Conservation (phyloP, 2,113 vertebrate genomes). For the Mustelus asterias region DNA sequence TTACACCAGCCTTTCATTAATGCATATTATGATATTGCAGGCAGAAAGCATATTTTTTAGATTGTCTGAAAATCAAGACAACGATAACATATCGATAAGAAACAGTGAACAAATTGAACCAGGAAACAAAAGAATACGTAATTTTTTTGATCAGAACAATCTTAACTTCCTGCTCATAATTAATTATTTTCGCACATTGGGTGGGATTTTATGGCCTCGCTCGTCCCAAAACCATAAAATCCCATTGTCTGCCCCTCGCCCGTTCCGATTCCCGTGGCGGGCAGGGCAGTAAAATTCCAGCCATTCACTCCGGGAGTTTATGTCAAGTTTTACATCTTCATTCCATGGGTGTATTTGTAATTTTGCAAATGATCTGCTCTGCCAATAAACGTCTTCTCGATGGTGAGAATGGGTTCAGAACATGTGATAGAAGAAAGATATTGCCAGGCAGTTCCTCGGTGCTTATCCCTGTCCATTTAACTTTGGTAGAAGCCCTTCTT, state of each 20-base stretch:
- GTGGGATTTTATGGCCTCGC: too few species aligned
- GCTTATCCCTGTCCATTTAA: neutral
- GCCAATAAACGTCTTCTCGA: too few species aligned
- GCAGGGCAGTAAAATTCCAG: too few species aligned
- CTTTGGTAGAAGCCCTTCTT: neutral
- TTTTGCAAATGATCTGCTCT: neutral
- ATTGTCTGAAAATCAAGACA: neutral
- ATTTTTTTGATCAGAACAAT: neutral
- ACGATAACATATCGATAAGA: neutral
- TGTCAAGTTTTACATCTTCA: neutral
- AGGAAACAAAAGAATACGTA: neutral
- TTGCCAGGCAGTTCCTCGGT: neutral
- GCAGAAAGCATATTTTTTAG: neutral
- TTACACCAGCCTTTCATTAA: conserved; percentile 5
- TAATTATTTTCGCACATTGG: neutral
- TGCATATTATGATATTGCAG: neutral
- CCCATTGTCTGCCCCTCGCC: too few species aligned
- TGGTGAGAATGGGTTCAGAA: neutral
- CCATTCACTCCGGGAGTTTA: neutral
- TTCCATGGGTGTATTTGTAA: neutral
- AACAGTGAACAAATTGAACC: neutral
- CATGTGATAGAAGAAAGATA: neutral
- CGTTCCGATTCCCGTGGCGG: too few species aligned
- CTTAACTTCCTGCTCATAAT: neutral
- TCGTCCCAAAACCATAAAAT: too few species aligned